Evolutionary conservation across 2,888 invertebrate genomes (phyloP).

Genomic region (Aphodius granarius): DNA sequence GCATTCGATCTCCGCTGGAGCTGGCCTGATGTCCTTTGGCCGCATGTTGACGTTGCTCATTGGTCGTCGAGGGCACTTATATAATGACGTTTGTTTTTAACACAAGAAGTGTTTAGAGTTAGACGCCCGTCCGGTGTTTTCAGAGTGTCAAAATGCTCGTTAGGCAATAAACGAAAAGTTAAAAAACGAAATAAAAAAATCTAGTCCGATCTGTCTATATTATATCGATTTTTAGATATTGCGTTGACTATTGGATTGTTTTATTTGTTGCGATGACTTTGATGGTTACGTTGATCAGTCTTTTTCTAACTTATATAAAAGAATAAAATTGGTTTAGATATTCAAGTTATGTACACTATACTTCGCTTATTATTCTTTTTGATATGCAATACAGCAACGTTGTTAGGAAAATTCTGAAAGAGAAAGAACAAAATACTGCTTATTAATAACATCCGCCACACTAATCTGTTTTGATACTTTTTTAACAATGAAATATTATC

Average conservation of each 20-base stretch:
- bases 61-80: slow-evolving; percentile 32
- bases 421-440: slow-evolving; percentile 6
- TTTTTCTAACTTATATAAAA: slow-evolving; percentile 25
- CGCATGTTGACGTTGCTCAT: slow-evolving; percentile 65
- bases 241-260: background rate
- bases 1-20: slow-evolving; percentile 95
- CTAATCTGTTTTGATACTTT: too few relatives aligned
- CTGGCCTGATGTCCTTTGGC: slow-evolving; percentile 92
- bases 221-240: slow-evolving; percentile 2
- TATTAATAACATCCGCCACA: too few relatives aligned
- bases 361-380: slow-evolving; percentile 18
- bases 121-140: slow-evolving; percentile 4
- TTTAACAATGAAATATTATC: too few relatives aligned
- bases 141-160: background rate
- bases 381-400: slow-evolving; percentile 28
- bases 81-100: slow-evolving; percentile 35
- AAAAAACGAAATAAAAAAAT: background rate
- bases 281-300: slow-evolving; percentile 25
- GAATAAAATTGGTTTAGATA: slow-evolving; percentile 19
- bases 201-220: background rate
- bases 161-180: background rate
- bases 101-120: slow-evolving; percentile 37
- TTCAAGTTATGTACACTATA: slow-evolving; percentile 26
- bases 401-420: slow-evolving; percentile 26
- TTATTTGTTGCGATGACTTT: slow-evolving; percentile 15